A percentile compares a stretch with the other conserved stretches of the same genome.
phyloP scores from a whole-genome alignment of 2,797 vertebrate species.

The Tenualosa thibaudeaui region DNA sequence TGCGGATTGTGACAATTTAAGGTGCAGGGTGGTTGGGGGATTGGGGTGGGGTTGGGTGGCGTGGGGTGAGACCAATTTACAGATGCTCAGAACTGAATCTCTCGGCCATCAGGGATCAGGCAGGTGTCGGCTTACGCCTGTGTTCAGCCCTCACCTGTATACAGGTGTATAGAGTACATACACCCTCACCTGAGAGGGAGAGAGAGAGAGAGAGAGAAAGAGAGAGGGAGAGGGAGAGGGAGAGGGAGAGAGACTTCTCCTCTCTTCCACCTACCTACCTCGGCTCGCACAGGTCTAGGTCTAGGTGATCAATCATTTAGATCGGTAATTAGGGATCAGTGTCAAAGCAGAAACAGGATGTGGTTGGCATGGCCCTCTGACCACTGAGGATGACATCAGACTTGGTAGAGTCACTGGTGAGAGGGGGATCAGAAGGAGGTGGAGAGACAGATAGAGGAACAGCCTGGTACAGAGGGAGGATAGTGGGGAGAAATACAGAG shows the following conservation, averaged over 20 bases:
- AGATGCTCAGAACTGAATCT: constrained; percentile 77
- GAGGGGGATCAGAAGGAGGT: constrained; percentile 54
- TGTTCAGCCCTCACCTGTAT: background rate
- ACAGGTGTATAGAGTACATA: too few species aligned
- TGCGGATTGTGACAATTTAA: constrained; percentile 60
- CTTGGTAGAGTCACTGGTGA: constrained; percentile 60
- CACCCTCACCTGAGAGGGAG: constrained; percentile 49
- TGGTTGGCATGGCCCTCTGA: constrained; percentile 61
- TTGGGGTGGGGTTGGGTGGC: constrained; percentile 30
- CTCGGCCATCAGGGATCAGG: constrained; percentile 58
- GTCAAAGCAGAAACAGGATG: constrained; percentile 83
- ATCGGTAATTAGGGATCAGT: constrained; percentile 78
- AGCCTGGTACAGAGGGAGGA: background rate
- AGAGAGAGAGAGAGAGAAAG: background rate
- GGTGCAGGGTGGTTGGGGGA: background rate
- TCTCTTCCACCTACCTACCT: constrained; percentile 42
- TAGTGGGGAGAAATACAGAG: background rate
- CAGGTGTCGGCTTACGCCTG: constrained; percentile 66
- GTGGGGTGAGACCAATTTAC: constrained; percentile 65
- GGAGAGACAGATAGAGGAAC: constrained; percentile 33
- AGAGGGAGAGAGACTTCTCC: constrained; percentile 35
- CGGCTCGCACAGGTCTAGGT: constrained; percentile 53
- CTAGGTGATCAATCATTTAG: constrained; percentile 82
- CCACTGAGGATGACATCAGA: constrained; percentile 68
- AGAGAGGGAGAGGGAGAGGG: constrained; percentile 12